Conservation (phyloP, 2,888 invertebrate genomes). For the Spilosoma lubricipeda region DNA sequence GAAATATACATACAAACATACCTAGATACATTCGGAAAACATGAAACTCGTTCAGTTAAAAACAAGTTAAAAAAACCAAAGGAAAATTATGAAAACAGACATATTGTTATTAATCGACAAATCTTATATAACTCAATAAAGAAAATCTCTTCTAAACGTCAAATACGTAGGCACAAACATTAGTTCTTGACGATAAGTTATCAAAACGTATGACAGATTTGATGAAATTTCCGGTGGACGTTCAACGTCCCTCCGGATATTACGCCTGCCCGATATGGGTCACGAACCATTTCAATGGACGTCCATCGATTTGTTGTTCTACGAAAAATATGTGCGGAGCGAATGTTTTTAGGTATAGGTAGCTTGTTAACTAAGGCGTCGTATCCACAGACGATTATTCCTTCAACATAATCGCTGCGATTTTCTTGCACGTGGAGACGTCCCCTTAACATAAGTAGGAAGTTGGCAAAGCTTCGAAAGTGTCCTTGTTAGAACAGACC, state of each 20-base stretch:
- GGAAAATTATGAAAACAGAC: neutral
- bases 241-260: conserved; percentile 63
- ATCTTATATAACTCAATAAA: neutral
- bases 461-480: neutral
- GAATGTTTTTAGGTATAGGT: neutral
- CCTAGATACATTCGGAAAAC: too few species aligned
- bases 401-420: too few species aligned
- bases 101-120: neutral
- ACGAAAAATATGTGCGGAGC: conserved; percentile 23
- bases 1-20: too few species aligned
- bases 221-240: conserved; percentile 69
- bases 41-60: too few species aligned
- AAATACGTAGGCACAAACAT: conserved; percentile 32
- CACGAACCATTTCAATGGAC: conserved; percentile 41
- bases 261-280: conserved; percentile 54
- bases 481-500: neutral
- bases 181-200: conserved; percentile 56
- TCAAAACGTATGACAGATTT: conserved; percentile 64
- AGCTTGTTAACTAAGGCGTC: neutral
- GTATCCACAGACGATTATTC: too few species aligned
- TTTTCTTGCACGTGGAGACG: too few species aligned
- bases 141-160: conserved; percentile 4
- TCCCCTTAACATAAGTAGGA: neutral
- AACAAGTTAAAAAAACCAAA: neutral
- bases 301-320: conserved; percentile 40